Percentiles rank a stretch among this genome's conserved stretches.
Evolutionary conservation across 2,888 invertebrate genomes (phyloP).

Genomic region (Ctena decussata): DNA sequence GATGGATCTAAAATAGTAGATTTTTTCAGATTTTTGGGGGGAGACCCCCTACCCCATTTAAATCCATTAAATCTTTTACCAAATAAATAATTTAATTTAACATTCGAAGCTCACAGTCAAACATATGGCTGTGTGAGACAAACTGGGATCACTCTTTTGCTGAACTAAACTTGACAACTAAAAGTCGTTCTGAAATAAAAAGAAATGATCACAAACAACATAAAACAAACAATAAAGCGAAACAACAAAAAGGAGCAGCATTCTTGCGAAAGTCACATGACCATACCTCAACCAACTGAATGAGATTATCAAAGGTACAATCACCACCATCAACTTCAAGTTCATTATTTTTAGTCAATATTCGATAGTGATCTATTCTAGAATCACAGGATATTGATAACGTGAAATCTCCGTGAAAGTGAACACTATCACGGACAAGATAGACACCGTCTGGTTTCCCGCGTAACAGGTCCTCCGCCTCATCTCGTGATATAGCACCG

Average conservation of each 20-base stretch:
- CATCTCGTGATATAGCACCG: conserved; percentile 98
- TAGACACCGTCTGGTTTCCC: conserved; percentile 91
- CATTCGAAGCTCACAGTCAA: too few species aligned
- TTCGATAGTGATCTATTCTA: conserved; percentile 98
- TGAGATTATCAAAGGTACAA: conserved; percentile 98
- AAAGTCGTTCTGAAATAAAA: background rate
- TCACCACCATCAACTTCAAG: conserved; percentile 96
- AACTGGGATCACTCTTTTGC: too few species aligned
- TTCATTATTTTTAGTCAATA: conserved; percentile 94
- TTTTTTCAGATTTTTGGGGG: too few species aligned
- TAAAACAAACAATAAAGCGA: background rate
- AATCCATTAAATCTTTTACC: too few species aligned
- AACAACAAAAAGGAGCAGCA: background rate
- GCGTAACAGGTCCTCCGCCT: conserved; percentile 94
- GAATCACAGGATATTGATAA: conserved; percentile 94
- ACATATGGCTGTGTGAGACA: too few species aligned
- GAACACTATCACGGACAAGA: conserved; percentile 98
- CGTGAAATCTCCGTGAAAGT: conserved; percentile 99
- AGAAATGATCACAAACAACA: conserved; percentile 3
- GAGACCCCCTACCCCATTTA: too few species aligned
- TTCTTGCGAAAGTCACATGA: conserved; percentile 56
- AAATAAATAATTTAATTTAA: too few species aligned
- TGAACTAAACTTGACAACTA: background rate
- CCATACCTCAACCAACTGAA: conserved; percentile 95
- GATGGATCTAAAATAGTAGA: too few species aligned